phyloP scores from a whole-genome alignment of 2,113 vertebrate species.

The Baryphthengus martii region DNA sequence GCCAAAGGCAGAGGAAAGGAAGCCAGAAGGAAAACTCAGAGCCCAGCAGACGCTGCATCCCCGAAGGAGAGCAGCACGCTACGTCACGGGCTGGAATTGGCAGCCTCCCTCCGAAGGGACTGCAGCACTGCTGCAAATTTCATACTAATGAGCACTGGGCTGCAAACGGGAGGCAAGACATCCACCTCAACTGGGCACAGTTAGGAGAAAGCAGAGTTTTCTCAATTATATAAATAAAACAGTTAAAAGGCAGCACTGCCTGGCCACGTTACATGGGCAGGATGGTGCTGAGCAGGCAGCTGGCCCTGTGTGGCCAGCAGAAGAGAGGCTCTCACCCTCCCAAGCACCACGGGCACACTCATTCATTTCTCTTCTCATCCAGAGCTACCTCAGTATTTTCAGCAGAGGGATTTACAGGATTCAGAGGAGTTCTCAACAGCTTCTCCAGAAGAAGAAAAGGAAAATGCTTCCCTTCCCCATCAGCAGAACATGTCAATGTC shows the following conservation, averaged over 20 bases:
- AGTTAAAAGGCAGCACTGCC: background rate
- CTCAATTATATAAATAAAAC: background rate
- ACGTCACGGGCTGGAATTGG: background rate
- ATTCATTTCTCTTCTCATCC: accelerated
- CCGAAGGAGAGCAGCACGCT: background rate
- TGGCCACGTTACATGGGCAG: background rate
- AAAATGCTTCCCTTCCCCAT: background rate
- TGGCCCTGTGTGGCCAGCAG: accelerated
- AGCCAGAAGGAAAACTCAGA: slow-evolving; percentile 32
- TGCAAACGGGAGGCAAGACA: background rate
- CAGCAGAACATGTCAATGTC: background rate
- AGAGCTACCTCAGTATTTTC: background rate
- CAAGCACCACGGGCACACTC: accelerated
- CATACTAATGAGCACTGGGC: background rate
- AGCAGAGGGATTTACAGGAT: background rate
- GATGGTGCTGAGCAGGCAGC: background rate
- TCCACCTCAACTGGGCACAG: background rate
- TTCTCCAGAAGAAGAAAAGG: background rate
- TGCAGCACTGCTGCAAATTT: background rate
- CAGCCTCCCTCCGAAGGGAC: background rate
- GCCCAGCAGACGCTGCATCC: background rate
- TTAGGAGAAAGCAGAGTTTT: background rate
- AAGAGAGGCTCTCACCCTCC: background rate
- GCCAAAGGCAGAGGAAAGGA: slow-evolving; percentile 15
- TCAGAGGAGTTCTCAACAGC: background rate